phyloP scores from a whole-genome alignment of 2,113 vertebrate species.

The Beaufortia kweichowensis region DNA sequence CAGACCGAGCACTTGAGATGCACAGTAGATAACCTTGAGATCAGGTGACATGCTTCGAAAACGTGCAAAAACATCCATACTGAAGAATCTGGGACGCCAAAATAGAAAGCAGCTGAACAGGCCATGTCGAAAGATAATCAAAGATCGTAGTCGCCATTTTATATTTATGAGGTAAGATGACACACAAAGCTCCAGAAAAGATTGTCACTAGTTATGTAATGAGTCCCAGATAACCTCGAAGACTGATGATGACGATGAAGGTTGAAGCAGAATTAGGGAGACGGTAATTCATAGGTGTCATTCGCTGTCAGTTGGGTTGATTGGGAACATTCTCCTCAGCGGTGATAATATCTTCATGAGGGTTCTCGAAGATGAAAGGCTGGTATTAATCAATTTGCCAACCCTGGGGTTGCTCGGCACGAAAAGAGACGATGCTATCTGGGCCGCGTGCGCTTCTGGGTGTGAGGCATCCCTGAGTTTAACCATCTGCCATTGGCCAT shows the following conservation, averaged over 20 bases:
- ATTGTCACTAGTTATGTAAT: slow-evolving; percentile 6
- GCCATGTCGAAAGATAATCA: slow-evolving; percentile 3
- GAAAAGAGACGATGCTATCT: slow-evolving; percentile 63
- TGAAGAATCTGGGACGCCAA: neutral
- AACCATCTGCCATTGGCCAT: slow-evolving; percentile 64
- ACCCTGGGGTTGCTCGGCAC: slow-evolving; percentile 64
- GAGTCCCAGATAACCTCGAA: slow-evolving; percentile 35
- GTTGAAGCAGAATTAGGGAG: slow-evolving; percentile 45
- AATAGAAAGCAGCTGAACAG: neutral
- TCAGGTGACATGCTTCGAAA: slow-evolving; percentile 12
- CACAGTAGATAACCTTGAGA: slow-evolving; percentile 52
- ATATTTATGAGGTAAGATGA: neutral
- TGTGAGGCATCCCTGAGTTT: slow-evolving; percentile 45
- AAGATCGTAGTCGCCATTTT: slow-evolving; percentile 17
- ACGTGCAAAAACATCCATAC: slow-evolving; percentile 22
- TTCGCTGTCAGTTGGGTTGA: slow-evolving; percentile 58
- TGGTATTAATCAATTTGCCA: slow-evolving; percentile 71
- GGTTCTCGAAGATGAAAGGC: slow-evolving; percentile 67
- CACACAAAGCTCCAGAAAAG: slow-evolving; percentile 1
- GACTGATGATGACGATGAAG: slow-evolving; percentile 40
- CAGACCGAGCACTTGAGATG: slow-evolving; percentile 17
- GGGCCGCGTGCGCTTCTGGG: slow-evolving; percentile 51
- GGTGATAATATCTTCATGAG: slow-evolving; percentile 67
- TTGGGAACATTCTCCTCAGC: slow-evolving; percentile 61
- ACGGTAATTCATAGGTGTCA: slow-evolving; percentile 64